These are phyloP conservation scores for Coptodon rendalli DNA, from an alignment of 2,113 vertebrate species.

Conservation along the genomic window DNA sequence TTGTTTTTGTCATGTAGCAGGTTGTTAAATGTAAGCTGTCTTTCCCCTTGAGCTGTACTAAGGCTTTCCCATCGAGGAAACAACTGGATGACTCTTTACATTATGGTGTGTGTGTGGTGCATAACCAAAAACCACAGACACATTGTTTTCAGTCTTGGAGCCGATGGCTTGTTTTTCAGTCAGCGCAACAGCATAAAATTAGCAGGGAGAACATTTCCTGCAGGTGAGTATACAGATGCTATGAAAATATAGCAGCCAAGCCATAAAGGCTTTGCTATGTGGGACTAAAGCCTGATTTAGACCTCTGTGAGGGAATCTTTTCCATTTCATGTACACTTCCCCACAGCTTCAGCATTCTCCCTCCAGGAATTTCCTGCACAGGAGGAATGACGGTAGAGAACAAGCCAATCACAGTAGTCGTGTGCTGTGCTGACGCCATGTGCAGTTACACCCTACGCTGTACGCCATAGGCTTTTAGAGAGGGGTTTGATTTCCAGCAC, in stretches of 20 bases:
- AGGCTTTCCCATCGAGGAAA: not conserved
- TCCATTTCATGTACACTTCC: not conserved
- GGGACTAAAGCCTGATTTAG: not conserved
- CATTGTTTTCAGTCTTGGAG: not conserved
- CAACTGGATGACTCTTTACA: not conserved
- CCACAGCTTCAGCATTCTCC: not conserved
- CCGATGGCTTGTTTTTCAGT: not conserved
- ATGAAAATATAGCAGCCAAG: not conserved
- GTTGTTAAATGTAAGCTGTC: not conserved
- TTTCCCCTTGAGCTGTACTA: rapidly evolving
- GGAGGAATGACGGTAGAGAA: not conserved
- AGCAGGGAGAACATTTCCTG: not conserved
- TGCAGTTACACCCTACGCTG: not conserved
- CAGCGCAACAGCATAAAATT: not conserved
- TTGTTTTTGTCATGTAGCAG: not conserved
- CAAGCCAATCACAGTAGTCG: not conserved
- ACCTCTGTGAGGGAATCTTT: not conserved
- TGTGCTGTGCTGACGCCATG: not conserved
- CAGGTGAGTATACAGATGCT: not conserved
- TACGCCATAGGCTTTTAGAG: rapidly evolving
- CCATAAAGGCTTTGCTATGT: not conserved
- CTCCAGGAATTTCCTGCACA: not conserved
- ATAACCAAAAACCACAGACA: not conserved
- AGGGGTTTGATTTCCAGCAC: not conserved
- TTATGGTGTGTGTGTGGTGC: not conserved